Conservation (phyloP, 30 jellyfish, hydroid and myxozoan species). For the Hydractinia echinata region DNA sequence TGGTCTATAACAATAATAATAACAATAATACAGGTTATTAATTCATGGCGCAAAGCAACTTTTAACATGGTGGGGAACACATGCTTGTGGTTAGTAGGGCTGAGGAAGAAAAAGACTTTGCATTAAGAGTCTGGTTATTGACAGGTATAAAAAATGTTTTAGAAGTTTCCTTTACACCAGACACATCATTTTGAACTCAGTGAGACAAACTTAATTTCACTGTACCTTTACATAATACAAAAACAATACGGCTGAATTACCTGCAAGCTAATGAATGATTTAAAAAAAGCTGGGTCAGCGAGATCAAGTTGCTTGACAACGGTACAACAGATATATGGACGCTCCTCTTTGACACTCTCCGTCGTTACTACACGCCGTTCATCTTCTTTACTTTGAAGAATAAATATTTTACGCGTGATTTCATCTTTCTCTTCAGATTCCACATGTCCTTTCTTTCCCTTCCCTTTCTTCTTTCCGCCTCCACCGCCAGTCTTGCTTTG, state of each 20-base stretch:
- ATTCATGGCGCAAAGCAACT: too few relatives aligned
- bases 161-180: too few relatives aligned
- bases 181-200: too few relatives aligned
- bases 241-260: constrained; percentile 6
- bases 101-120: too few relatives aligned
- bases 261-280: constrained; percentile 54
- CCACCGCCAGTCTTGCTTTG: constrained; percentile 38
- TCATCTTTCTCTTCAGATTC: constrained; percentile 31
- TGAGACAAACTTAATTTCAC: too few relatives aligned
- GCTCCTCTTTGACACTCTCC: constrained; percentile 51
- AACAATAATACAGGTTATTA: too few relatives aligned
- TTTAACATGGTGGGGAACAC: too few relatives aligned
- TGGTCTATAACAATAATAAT: constrained; percentile 38
- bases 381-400: constrained; percentile 30
- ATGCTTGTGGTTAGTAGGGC: too few relatives aligned
- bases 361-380: constrained; percentile 33
- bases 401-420: constrained; percentile 33
- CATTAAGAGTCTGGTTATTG: too few relatives aligned
- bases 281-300: constrained; percentile 49
- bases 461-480: constrained; percentile 49
- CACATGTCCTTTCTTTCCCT: constrained; percentile 24
- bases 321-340: constrained; percentile 62
- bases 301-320: constrained; percentile 57
- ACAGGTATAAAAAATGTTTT: too few relatives aligned
- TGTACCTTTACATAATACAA: too few relatives aligned